These are phyloP conservation scores for Lepidurus packardi DNA, from an alignment of 1,140 invertebrate genomes.

Conservation along the genomic window DNA sequence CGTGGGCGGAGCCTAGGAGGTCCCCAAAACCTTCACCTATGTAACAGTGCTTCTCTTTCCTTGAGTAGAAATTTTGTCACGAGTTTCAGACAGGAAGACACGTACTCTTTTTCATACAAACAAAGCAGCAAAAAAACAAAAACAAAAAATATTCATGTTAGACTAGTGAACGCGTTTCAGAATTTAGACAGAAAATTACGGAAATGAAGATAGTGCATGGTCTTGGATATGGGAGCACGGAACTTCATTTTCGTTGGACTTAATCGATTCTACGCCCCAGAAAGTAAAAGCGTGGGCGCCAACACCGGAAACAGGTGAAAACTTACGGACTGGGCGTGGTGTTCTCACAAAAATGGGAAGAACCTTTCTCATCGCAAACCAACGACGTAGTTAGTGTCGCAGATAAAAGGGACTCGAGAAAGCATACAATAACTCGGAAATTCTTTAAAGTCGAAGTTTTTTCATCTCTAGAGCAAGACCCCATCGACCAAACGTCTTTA, in stretches of 20 bases:
- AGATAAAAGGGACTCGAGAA: not conserved
- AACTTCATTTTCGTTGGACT: not conserved
- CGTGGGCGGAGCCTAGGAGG: not conserved
- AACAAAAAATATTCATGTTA: too few species aligned
- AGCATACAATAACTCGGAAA: not conserved
- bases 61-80: not conserved
- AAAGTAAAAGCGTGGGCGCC: not conserved
- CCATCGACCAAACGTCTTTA: not conserved
- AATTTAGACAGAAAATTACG: not conserved
- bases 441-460: not conserved
- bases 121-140: too few species aligned
- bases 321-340: not conserved
- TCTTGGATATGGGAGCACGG: not conserved
- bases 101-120: not conserved
- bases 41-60: not conserved
- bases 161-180: too few species aligned
- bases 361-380: not conserved
- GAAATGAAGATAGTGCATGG: not conserved
- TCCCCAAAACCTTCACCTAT: not conserved
- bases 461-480: not conserved
- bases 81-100: not conserved
- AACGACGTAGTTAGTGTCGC: not conserved
- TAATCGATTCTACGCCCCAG: not conserved
- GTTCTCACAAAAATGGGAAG: slow-evolving; percentile 9
- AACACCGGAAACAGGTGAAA: slow-evolving; percentile 9